A percentile compares a stretch with the other conserved stretches of the same genome.
phyloP scores from a whole-genome alignment of 1,140 invertebrate species.

The Pectinophora gossypiella region DNA sequence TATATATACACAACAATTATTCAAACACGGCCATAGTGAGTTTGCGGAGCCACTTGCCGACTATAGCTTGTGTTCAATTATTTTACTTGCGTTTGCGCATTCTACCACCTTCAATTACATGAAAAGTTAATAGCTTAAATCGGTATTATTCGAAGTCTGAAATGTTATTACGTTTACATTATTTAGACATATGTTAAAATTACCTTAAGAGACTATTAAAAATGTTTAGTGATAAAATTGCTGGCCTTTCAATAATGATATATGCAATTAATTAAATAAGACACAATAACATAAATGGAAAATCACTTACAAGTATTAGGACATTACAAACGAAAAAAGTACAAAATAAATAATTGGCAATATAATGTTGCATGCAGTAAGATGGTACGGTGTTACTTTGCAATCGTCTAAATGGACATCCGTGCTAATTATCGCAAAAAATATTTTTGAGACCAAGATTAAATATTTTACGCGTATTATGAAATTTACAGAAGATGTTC shows the following conservation, averaged over 20 bases:
- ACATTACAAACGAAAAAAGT: neutral
- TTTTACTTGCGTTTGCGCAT: neutral
- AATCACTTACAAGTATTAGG: too few relatives aligned
- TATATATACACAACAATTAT: constrained; percentile 37
- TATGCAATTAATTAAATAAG: neutral
- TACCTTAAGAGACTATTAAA: constrained; percentile 31
- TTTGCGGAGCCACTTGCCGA: neutral
- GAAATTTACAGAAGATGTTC: too few relatives aligned
- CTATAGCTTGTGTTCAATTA: constrained; percentile 4
- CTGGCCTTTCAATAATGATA: constrained; percentile 25
- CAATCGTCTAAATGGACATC: too few relatives aligned
- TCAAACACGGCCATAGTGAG: constrained; percentile 9
- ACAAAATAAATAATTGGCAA: constrained; percentile 15
- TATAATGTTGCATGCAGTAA: too few relatives aligned
- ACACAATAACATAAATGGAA: constrained; percentile 14
- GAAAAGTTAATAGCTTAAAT: neutral
- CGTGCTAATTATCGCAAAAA: too few relatives aligned
- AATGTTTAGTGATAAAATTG: constrained; percentile 28
- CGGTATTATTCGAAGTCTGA: constrained; percentile 13
- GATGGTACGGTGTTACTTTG: too few relatives aligned
- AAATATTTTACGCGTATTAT: too few relatives aligned
- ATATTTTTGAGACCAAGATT: too few relatives aligned
- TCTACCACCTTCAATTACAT: constrained; percentile 2
- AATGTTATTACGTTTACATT: constrained; percentile 22
- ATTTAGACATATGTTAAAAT: constrained; percentile 18